Conservation (phyloP, 2,888 invertebrate genomes). For the Imbricaverruca yamaguchii region DNA sequence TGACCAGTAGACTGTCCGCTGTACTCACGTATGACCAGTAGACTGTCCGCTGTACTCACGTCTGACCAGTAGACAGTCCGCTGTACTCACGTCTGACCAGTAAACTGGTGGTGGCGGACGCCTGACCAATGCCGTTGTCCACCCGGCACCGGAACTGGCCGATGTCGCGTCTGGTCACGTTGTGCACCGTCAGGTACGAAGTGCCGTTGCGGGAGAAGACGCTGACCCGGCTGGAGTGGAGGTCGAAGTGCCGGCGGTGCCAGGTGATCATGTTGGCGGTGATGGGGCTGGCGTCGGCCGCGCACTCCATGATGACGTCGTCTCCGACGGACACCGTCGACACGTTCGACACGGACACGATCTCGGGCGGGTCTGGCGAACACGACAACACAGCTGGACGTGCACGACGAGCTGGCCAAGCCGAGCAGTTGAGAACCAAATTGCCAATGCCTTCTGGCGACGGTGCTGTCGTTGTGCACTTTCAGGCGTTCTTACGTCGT, state of each 20-base stretch:
- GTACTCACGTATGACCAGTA: no score
- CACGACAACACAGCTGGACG: no score
- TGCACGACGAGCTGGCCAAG: no score
- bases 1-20: constrained; percentile 77
- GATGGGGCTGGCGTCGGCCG: constrained; percentile 77
- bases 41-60: no score
- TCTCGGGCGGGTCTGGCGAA: constrained; percentile 29
- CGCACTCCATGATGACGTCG: constrained; percentile 47
- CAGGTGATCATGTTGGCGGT: constrained; percentile 74
- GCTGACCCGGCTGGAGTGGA: constrained; percentile 22
- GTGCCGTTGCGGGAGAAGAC: constrained; percentile 3
- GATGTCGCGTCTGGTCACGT: constrained; percentile 73
- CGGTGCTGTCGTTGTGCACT: no score
- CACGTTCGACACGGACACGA: constrained; percentile 29
- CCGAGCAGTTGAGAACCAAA: no score
- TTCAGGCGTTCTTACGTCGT: no score
- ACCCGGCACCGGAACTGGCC: constrained; percentile 81
- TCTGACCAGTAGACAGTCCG: no score
- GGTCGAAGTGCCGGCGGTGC: constrained; percentile 63
- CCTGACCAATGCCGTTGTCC: constrained; percentile 79
- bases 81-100: constrained; percentile 82
- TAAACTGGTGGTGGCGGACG: constrained; percentile 62
- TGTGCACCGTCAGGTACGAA: constrained; percentile 48
- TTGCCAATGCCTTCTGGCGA: no score
- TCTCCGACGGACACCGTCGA: constrained; percentile 30